Conservation (phyloP, 2,888 invertebrate species). For the Metopia argyrocephala region DNA sequence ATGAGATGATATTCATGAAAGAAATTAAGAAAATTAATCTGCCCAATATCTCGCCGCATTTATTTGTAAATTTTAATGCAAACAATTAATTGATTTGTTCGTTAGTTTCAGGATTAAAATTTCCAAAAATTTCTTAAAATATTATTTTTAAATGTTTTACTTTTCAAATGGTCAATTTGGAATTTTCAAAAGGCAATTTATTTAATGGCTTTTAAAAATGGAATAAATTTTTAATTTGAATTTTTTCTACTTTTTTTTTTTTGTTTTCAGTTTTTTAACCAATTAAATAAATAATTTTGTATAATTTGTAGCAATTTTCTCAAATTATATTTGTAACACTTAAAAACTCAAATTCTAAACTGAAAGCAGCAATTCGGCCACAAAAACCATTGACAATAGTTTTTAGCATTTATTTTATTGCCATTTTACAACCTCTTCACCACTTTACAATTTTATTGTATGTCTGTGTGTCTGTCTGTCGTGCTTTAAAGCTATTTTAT, state of each 20-base stretch:
- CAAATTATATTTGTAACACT: background rate
- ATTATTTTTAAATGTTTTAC: no score
- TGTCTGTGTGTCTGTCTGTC: background rate
- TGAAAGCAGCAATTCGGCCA: conserved; percentile 19
- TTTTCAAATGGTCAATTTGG: no score
- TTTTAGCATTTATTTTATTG: conserved; percentile 6
- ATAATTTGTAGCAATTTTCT: background rate
- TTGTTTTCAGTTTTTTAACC: background rate
- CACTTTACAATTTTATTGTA: background rate
- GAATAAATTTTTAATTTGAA: background rate
- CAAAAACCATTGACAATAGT: conserved; percentile 24
- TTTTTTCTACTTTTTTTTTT: no score
- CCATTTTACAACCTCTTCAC: background rate
- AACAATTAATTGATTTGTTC: no score
- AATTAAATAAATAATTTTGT: background rate
- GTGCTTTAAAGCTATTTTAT: background rate
- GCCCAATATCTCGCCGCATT: background rate
- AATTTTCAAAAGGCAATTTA: background rate
- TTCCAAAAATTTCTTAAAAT: no score
- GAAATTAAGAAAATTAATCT: background rate
- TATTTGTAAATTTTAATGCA: no score
- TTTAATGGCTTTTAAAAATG: no score
- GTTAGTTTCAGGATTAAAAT: no score
- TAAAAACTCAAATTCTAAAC: background rate
- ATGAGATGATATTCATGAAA: background rate